Percentiles rank a stretch among this genome's conserved stretches.
These are phyloP conservation scores for Gopherus flavomarginatus DNA, from an alignment of 2,113 vertebrate genomes.

Conservation along the genomic window DNA sequence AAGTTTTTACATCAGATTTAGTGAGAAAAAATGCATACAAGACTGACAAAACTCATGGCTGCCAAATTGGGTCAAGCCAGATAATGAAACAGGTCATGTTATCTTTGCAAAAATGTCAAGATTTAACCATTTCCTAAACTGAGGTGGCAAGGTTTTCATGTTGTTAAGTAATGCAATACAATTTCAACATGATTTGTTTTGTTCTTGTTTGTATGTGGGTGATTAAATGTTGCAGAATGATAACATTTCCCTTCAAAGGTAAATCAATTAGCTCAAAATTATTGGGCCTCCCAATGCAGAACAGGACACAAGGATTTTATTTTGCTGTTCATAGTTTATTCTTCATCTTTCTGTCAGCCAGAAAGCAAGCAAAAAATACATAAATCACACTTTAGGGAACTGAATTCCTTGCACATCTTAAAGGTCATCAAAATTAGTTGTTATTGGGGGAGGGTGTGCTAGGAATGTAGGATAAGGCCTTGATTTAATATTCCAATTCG, in stretches of 20 bases:
- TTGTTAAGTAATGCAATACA: neutral
- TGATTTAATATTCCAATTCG: accelerated
- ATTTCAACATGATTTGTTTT: neutral
- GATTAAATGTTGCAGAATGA: neutral
- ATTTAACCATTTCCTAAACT: neutral
- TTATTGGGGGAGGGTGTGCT: accelerated
- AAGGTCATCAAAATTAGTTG: accelerated
- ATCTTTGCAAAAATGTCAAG: neutral
- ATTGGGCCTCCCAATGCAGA: neutral
- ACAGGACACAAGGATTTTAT: neutral
- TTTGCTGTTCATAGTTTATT: neutral
- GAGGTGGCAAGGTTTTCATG: neutral
- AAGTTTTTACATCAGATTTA: accelerated
- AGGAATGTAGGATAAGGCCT: accelerated
- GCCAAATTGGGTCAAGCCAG: accelerated
- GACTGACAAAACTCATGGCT: neutral
- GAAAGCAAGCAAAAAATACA: neutral
- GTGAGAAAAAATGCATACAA: accelerated
- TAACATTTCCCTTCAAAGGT: neutral
- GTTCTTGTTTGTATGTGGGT: neutral
- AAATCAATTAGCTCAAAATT: accelerated
- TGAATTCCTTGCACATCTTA: neutral
- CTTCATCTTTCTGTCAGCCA: neutral
- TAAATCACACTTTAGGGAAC: accelerated
- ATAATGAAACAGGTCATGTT: neutral